These are phyloP conservation scores for Macroramphosus scolopax DNA, from an alignment of 2,797 vertebrate species.

Conservation along the genomic window DNA sequence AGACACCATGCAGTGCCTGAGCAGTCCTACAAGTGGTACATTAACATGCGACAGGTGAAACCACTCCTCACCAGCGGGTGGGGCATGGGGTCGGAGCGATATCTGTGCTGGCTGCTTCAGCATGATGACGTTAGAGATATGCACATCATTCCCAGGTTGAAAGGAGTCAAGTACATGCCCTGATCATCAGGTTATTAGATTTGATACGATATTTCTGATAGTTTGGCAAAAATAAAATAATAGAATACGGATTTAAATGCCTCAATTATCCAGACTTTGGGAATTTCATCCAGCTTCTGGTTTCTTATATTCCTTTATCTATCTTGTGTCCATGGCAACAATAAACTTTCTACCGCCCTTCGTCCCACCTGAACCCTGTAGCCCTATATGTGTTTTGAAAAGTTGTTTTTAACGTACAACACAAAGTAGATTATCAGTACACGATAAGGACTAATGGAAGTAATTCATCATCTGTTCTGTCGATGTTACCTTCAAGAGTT, in stretches of 20 bases:
- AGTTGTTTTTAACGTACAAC: background rate
- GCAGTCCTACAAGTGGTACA: conserved; percentile 81
- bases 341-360: too few relatives aligned
- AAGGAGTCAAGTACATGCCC: conserved; percentile 80
- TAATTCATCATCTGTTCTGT: background rate
- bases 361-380: too few relatives aligned
- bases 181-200: conserved; percentile 49
- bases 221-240: too few relatives aligned
- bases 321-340: too few relatives aligned
- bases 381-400: conserved; percentile 1
- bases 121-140: conserved; percentile 80
- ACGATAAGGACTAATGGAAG: too few relatives aligned
- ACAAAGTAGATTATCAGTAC: background rate
- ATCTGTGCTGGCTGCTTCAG: conserved; percentile 80
- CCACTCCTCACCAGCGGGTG: conserved; percentile 81
- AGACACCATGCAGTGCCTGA: conserved; percentile 77
- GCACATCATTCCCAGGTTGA: conserved; percentile 82
- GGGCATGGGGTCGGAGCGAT: conserved; percentile 83
- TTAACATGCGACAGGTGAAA: conserved; percentile 73
- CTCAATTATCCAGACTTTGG: conserved; percentile 6
- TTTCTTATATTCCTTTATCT: background rate
- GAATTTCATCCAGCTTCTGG: background rate
- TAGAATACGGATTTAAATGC: conserved; percentile 1
- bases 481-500: background rate
- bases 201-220: too few relatives aligned